Evolutionary conservation across 1,140 invertebrate species (phyloP), one percentile per base, ranked within the genome.

Genomic region (Cotesia typhae): DNA sequence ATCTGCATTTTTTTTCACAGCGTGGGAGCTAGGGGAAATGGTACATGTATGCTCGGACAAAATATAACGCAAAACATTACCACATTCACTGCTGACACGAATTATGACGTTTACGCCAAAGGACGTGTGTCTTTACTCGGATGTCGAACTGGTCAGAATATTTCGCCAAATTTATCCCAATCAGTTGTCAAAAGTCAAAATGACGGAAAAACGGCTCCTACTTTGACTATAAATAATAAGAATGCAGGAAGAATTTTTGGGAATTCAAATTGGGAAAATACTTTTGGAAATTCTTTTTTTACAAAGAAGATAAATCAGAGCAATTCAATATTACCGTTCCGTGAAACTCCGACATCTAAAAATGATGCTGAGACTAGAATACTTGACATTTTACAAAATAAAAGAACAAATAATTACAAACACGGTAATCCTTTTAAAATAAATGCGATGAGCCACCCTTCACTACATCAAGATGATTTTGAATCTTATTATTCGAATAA

Each of bases 31-130:
- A 89, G 89, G 83, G 90, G 90, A 77, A 92, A 92, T 79, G 88
- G 88, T 55, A 90, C 89, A 12, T 92, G 91, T 80, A 85, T 89
- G 51, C 77, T 91, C 66, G 88, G 88, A 65, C 78, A 81, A 53
- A 79, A 84, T 66, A 78, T 86, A 65, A 88, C 76, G 17, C 79
- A 71, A 47, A 61, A 36, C 17, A 20, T n/a, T 12, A 14, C 10
- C 17, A 5, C 53, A 55, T 81, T 79, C 81, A 83, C 70, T 80
- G 83, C 35, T 79, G 88, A 92, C 80, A 83, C 88, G 20, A 90
- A 92, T 80, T 91, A 88, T 75, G 90, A 92, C 81, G 82, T 91
- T 17, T 92, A 91, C 76, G 79, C 88, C n/a, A 82, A 84, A 64
- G 75, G 59, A 2, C 74, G 76, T 36, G 72, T 73, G 38, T 79